Evolutionary conservation across 2,888 invertebrate species (phyloP), one percentile per base, ranked within the genome.

Genomic region (Acanthacorydalis orientalis): DNA sequence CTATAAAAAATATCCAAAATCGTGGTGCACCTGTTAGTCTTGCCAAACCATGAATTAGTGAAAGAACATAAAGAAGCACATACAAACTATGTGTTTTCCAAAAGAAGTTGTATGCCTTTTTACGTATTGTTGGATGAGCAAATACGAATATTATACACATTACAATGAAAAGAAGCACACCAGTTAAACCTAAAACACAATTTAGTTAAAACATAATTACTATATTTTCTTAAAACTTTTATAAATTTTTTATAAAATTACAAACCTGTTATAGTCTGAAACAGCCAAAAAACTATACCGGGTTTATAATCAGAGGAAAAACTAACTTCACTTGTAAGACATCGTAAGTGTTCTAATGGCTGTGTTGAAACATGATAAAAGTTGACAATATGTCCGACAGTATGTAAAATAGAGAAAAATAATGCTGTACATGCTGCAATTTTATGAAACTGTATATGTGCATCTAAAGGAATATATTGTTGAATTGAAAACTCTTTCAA

Each of bases 361-460:
- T 96, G 96, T 0, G 93, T 95, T 4, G 92, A 92, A 0, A 96
- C 88, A 60, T 96, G 95, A 64, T 96, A 96, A 67, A 96, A 96
- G 67, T 96, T 96, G 33, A 96, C 89, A 62, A 95, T 84, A 59
- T 96, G 96, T 0, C 95, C 95, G 2, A 91, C 82, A 0, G 92
- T 88, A 61, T 96, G 95, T 0, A 93, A 70, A 1, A 93, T 69
- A 0, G 92, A 89, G 67, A 95, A 95, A 68, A 95, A 90, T 1
- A 92, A 68, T 0, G 91, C 93, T 0, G 95, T 95, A 56, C 91
- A 87, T 0, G 95, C 96, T 0, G 90, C 91, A 47, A 96, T 92
- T 68, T 95, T 95, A 65, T 96, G 96, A 64, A 96, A 96, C 59
- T 91, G 92, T 47, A 96, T 92, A 59, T 95, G 91, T 0, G 93